A percentile compares a stretch with the other conserved stretches of the same genome.
Conservation (phyloP, 1,140 invertebrate species). For the Trypoxylus dichotomus region DNA sequence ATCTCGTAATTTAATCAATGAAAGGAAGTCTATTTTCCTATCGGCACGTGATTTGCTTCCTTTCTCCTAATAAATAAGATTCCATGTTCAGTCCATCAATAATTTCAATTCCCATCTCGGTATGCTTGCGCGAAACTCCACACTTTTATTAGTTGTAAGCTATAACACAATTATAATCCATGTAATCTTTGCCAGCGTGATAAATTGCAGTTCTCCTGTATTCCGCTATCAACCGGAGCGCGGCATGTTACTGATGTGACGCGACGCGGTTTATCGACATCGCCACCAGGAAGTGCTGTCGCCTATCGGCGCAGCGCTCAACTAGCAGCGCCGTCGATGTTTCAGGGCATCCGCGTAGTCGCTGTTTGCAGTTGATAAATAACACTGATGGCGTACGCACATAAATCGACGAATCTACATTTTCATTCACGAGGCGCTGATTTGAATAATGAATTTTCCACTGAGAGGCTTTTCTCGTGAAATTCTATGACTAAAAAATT, state of each 20-base stretch:
- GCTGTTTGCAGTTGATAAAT: neutral
- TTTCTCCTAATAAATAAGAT: neutral
- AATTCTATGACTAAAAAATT: neutral
- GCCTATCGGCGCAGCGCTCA: neutral
- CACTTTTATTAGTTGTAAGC: neutral
- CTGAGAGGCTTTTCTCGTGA: neutral
- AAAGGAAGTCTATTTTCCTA: too few species aligned
- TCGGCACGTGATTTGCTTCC: neutral
- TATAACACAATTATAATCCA: neutral
- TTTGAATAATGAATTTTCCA: neutral
- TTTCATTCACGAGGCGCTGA: neutral
- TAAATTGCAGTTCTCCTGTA: constrained; percentile 2
- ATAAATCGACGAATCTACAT: constrained; percentile 5
- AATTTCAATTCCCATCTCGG: neutral
- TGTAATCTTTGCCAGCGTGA: neutral
- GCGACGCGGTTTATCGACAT: neutral
- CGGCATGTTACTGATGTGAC: neutral
- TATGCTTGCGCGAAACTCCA: neutral
- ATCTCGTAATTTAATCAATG: neutral
- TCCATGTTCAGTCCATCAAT: neutral
- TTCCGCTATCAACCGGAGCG: neutral
- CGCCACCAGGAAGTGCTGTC: neutral
- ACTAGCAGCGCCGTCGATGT: neutral
- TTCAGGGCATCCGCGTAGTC: neutral
- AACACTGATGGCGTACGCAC: neutral